phyloP scores from a whole-genome alignment of 1,140 invertebrate genomes.

The Pteromalus puparum region DNA sequence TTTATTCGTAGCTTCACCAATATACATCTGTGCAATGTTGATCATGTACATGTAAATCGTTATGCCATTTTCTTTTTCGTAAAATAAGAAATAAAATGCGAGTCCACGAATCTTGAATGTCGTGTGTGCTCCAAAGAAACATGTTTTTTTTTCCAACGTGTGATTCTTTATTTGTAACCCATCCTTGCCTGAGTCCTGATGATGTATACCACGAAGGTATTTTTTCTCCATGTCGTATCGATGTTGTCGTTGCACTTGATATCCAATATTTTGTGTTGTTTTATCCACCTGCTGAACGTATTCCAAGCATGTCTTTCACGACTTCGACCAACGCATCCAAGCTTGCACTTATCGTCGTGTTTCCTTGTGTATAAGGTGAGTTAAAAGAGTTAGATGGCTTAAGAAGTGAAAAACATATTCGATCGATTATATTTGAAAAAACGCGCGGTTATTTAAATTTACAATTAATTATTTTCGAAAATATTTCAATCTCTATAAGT shows the following conservation, averaged over 20 bases:
- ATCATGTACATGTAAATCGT: background rate
- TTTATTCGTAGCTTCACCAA: background rate
- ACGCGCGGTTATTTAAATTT: too few species aligned
- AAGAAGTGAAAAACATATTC: too few species aligned
- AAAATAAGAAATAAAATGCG: slow-evolving; percentile 44
- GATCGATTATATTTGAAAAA: too few species aligned
- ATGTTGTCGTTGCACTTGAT: background rate
- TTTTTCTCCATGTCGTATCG: background rate
- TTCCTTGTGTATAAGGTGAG: background rate
- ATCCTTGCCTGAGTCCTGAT: background rate
- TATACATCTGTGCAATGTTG: background rate
- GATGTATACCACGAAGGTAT: background rate
- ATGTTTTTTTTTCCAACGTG: slow-evolving; percentile 1
- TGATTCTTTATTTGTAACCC: slow-evolving; percentile 10
- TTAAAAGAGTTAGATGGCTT: background rate
- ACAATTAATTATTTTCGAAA: too few species aligned
- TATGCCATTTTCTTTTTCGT: slow-evolving; percentile 24
- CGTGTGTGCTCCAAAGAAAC: background rate
- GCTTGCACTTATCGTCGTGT: background rate
- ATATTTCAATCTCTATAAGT: too few species aligned
- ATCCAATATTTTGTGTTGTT: background rate
- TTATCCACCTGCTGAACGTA: background rate
- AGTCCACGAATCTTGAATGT: background rate
- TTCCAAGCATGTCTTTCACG: background rate
- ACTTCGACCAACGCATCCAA: too few species aligned